phyloP scores from a whole-genome alignment of 2,113 vertebrate genomes.

The Todiramphus saurophagus region DNA sequence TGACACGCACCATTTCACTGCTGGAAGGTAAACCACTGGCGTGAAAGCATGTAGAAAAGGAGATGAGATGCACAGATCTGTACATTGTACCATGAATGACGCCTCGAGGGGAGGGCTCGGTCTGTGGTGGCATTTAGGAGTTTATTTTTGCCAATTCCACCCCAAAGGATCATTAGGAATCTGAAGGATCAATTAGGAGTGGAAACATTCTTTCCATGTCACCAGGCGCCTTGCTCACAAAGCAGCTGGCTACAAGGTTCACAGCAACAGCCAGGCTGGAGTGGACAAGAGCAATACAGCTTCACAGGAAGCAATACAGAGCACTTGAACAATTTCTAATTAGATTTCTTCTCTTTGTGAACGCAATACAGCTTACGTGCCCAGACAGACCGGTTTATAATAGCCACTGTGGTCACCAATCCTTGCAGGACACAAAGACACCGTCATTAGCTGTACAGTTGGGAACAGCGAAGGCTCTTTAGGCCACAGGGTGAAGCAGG shows the following conservation, averaged over 20 bases:
- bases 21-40: background rate
- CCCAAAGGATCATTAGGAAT: constrained; percentile 24
- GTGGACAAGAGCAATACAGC: background rate
- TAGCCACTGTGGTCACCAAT: background rate
- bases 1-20: background rate
- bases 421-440: background rate
- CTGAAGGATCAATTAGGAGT: background rate
- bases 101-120: background rate
- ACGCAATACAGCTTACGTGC: background rate
- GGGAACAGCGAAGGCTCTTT: background rate
- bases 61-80: background rate
- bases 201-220: constrained; percentile 62
- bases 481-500: background rate
- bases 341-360: background rate
- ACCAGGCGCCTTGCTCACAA: constrained; percentile 12
- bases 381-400: background rate
- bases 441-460: background rate
- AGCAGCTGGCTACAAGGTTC: constrained; percentile 37
- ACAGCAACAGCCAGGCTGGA: background rate
- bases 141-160: constrained; percentile 49
- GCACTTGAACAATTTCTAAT: background rate
- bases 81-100: background rate
- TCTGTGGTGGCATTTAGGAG: background rate
- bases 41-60: background rate
- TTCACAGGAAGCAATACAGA: constrained; percentile 2